Base-by-base conservation (phyloP, 2,888 invertebrate species). In the Habrosyne pyritoides region DNA sequence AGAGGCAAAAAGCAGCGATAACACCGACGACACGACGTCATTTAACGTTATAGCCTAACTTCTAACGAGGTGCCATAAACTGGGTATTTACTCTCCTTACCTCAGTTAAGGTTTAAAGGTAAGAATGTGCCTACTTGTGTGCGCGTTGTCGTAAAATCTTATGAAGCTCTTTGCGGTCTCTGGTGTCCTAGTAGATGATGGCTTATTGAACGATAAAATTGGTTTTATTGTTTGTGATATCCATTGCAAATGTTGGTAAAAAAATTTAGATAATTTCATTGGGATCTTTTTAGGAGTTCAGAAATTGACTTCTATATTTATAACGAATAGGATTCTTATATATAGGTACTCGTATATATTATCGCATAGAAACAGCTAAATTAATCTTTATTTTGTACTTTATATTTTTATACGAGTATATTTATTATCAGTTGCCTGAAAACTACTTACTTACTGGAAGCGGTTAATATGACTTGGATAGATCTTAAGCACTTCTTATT, bases 41-140 rank as follows among this genome's bases (percentile, higher is more conserved):
- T 88, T 89, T 84, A 83, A 78, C 72, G 78, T 91, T 89, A 90
- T 81, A 81, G 79, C 76, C 83, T 53, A 90, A 91, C 82, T 91
- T 90, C 80, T 89, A 89, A 91, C 88, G 90, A 90, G 86, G 70
- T 75, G 81, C 77, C 86, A 83, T 91, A 90, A 91, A 91, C 79
- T 84, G 79, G 75, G 79, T 87, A 87, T 89, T 88, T 89, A 88
- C 89, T 86, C 78, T 81, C 81, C 79, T 80, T 77, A 76, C 79
- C 79, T 80, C 63, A 53, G 54, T 42, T 42, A 42, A 52, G 66
- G 64, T 66, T 64, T 70, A 56, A 66, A 79, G 75, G 81, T 79
- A 82, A 80, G 81, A 83, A 81, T 77, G 73, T 78, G 53, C 55
- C 46, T 53, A 53, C 56, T 56, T 56, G 54, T 22, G 53, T 55